These are phyloP conservation scores for Eunapius fragilis DNA, from an alignment of 37 sponge, comb jelly and placozoan species.

Conservation along the genomic window DNA sequence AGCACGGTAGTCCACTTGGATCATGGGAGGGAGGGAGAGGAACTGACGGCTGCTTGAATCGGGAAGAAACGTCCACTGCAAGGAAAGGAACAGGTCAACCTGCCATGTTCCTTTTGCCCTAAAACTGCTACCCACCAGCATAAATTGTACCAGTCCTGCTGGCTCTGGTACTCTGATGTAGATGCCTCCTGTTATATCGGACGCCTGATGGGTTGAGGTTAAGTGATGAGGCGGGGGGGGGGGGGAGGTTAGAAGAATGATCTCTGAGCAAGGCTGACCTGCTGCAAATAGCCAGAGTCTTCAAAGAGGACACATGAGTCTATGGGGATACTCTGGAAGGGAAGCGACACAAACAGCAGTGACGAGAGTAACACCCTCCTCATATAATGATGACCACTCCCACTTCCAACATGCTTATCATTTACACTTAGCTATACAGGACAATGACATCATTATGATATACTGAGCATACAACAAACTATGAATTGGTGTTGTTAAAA, in stretches of 20 bases:
- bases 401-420: too few species aligned
- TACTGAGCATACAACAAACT: too few species aligned
- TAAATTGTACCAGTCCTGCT: conserved; percentile 68
- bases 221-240: too few species aligned
- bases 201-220: too few species aligned
- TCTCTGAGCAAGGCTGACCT: conserved; percentile 31
- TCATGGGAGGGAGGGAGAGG: conserved; percentile 53
- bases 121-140: conserved; percentile 69
- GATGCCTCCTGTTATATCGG: conserved; percentile 90
- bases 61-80: conserved; percentile 83
- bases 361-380: too few species aligned
- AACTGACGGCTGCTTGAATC: conserved; percentile 44
- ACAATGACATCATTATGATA: too few species aligned
- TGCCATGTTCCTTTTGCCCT: too few species aligned
- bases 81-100: neutral
- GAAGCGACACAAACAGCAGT: neutral
- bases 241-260: neutral
- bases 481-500: too few species aligned
- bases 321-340: conserved; percentile 74
- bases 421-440: too few species aligned
- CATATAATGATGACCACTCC: too few species aligned
- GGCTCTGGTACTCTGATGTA: conserved; percentile 77
- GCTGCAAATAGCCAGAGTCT: conserved; percentile 90
- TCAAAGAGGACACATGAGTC: conserved; percentile 89
- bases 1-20: conserved; percentile 88